These are phyloP conservation scores for Platycnemis pennipes DNA, from an alignment of 2,888 invertebrate genomes.

Conservation along the genomic window DNA sequence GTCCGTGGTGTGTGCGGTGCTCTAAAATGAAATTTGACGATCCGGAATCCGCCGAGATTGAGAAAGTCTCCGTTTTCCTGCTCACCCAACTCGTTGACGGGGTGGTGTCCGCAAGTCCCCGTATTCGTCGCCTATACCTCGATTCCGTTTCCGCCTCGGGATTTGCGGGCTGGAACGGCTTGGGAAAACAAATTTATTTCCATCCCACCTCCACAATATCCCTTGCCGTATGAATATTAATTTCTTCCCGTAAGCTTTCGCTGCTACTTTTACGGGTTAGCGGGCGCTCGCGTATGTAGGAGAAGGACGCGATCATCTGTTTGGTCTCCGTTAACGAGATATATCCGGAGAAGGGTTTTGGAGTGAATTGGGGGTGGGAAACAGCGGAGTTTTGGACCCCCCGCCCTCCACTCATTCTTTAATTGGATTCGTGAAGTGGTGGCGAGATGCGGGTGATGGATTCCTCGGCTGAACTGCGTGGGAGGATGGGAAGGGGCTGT, in stretches of 20 bases:
- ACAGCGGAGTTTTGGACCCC: too few species aligned
- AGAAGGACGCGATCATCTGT: neutral
- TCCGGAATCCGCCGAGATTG: neutral
- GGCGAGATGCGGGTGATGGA: neutral
- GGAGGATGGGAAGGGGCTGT: neutral
- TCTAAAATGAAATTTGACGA: slow-evolving; percentile 8
- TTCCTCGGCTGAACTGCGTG: neutral
- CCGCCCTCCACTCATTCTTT: neutral
- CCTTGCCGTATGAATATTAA: neutral
- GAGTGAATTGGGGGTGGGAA: too few species aligned
- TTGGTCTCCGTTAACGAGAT: neutral
- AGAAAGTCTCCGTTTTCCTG: too few species aligned
- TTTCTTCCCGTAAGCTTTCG: slow-evolving; percentile 7
- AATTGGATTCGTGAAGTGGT: neutral
- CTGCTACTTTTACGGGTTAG: neutral
- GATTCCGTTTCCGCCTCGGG: neutral
- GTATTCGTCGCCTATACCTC: neutral
- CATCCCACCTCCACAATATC: neutral
- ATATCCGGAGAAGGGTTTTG: too few species aligned
- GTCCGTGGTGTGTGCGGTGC: neutral
- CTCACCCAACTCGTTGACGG: too few species aligned
- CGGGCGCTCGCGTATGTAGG: neutral
- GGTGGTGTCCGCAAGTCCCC: too few species aligned
- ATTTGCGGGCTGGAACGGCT: neutral
- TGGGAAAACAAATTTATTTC: neutral